A percentile compares a stretch with the other conserved stretches of the same genome.
phyloP scores from a whole-genome alignment of 2,888 invertebrate genomes.

The Drosophila bunnanda region DNA sequence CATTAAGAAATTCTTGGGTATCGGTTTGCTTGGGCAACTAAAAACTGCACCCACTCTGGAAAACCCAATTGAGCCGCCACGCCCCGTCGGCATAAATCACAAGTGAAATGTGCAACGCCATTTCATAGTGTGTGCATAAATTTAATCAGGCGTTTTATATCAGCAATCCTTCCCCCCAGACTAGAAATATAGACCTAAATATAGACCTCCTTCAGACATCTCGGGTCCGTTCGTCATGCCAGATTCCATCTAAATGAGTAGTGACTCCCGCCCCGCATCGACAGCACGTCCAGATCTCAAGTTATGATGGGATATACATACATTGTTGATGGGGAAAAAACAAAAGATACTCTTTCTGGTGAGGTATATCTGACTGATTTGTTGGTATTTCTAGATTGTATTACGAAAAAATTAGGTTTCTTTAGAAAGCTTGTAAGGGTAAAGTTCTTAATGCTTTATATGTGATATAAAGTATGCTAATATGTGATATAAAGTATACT shows the following conservation, averaged over 20 bases:
- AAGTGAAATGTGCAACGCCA: slow-evolving; percentile 57
- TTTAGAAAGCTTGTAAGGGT: not conserved
- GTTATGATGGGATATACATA: slow-evolving; percentile 25
- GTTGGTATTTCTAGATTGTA: not conserved
- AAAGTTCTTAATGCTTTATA: no score
- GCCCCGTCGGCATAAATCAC: slow-evolving; percentile 68
- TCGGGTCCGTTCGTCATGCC: slow-evolving; percentile 35
- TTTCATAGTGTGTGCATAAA: slow-evolving; percentile 56
- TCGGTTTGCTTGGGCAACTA: slow-evolving; percentile 15
- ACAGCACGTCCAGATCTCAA: slow-evolving; percentile 38
- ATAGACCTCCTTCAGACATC: slow-evolving; percentile 30
- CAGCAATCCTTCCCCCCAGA: slow-evolving; percentile 26
- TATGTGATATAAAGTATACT: no score
- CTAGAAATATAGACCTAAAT: slow-evolving; percentile 50
- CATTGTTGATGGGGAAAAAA: slow-evolving; percentile 11
- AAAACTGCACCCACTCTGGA: slow-evolving; percentile 37
- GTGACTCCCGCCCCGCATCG: slow-evolving; percentile 24
- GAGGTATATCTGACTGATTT: not conserved
- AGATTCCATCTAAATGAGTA: slow-evolving; percentile 35
- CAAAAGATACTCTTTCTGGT: slow-evolving; percentile 1
- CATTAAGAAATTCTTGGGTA: slow-evolving; percentile 72
- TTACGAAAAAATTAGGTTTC: not conserved
- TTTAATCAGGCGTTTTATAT: slow-evolving; percentile 63
- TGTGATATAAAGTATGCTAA: no score
- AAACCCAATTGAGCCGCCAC: slow-evolving; percentile 32